Percentiles rank a stretch among this genome's conserved stretches.
phyloP scores from a whole-genome alignment of 1,140 invertebrate species.

The Drosophila tsacasi region DNA sequence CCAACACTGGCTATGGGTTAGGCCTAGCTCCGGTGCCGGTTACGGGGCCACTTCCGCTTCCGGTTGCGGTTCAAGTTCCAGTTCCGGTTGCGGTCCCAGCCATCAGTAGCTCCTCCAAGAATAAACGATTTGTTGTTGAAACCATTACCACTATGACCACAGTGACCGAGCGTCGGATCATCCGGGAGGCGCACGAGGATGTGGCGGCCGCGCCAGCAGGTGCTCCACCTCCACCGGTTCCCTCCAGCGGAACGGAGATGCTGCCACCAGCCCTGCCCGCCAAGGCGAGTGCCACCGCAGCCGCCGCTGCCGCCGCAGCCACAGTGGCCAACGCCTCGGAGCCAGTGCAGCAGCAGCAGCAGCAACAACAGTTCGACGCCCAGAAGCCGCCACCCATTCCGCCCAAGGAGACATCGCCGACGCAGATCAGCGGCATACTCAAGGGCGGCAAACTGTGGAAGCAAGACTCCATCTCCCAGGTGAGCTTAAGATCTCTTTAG shows the following conservation, averaged over 20 bases:
- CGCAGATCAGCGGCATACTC: constrained; percentile 87
- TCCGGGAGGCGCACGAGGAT: constrained; percentile 86
- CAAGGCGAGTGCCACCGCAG: constrained; percentile 60
- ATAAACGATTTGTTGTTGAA: constrained; percentile 89
- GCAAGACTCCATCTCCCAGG: constrained; percentile 85
- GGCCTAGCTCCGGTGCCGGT: constrained; percentile 21
- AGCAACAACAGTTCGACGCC: constrained; percentile 38
- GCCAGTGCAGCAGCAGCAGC: constrained; percentile 27
- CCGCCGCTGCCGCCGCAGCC: constrained; percentile 30
- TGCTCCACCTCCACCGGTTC: background rate
- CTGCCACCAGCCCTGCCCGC: constrained; percentile 71
- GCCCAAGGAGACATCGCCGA: constrained; percentile 82
- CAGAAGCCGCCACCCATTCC: constrained; percentile 78
- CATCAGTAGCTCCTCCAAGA: constrained; percentile 72
- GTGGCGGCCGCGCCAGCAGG: constrained; percentile 16
- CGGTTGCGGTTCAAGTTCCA: constrained; percentile 23
- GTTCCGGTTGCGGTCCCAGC: constrained; percentile 21
- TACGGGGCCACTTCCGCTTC: background rate
- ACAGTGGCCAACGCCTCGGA: background rate
- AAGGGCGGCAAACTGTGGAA: constrained; percentile 89
- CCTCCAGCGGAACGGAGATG: constrained; percentile 30
- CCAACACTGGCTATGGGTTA: constrained; percentile 4
- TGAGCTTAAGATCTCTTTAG: constrained; percentile 13
- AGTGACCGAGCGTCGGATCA: constrained; percentile 88
- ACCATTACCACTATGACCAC: constrained; percentile 89